A percentile compares a stretch with the other conserved stretches of the same genome.
These are phyloP conservation scores for Diaphora mendica DNA, from an alignment of 2,888 invertebrate species.

Conservation along the genomic window DNA sequence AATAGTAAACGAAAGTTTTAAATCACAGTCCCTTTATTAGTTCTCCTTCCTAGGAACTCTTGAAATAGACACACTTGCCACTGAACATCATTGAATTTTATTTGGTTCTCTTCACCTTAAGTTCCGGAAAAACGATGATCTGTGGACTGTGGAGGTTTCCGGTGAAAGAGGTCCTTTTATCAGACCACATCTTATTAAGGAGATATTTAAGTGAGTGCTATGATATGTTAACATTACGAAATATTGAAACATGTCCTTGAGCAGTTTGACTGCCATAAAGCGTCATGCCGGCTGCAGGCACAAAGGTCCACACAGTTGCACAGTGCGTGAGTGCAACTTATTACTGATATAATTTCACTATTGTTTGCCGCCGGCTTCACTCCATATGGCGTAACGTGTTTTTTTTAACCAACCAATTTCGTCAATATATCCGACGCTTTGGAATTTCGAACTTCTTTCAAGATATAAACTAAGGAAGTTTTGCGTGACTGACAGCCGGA, in stretches of 20 bases:
- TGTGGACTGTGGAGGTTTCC: background rate
- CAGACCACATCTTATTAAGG: background rate
- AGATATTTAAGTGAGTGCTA: background rate
- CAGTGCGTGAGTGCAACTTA: slow-evolving; percentile 82
- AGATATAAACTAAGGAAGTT: slow-evolving; percentile 62
- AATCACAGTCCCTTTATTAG: background rate
- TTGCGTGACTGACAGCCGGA: slow-evolving; percentile 77
- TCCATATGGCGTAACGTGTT: slow-evolving; percentile 85
- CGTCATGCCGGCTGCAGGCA: slow-evolving; percentile 49
- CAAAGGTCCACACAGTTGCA: slow-evolving; percentile 73
- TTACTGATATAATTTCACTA: slow-evolving; percentile 84
- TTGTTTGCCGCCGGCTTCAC: slow-evolving; percentile 80
- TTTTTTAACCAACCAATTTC: slow-evolving; percentile 73
- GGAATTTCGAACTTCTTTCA: slow-evolving; percentile 58
- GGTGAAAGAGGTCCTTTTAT: background rate
- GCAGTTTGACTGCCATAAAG: slow-evolving; percentile 25
- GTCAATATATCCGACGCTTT: slow-evolving; percentile 63
- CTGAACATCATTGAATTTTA: background rate
- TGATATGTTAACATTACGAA: background rate
- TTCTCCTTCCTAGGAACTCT: background rate
- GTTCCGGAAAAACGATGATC: background rate
- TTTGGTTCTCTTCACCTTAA: background rate
- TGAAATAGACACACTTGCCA: background rate
- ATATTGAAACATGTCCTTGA: slow-evolving; percentile 39
- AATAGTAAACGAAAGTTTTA: background rate